These are phyloP conservation scores for Heliconius ethilla DNA, from an alignment of 2,888 invertebrate species.

Conservation along the genomic window DNA sequence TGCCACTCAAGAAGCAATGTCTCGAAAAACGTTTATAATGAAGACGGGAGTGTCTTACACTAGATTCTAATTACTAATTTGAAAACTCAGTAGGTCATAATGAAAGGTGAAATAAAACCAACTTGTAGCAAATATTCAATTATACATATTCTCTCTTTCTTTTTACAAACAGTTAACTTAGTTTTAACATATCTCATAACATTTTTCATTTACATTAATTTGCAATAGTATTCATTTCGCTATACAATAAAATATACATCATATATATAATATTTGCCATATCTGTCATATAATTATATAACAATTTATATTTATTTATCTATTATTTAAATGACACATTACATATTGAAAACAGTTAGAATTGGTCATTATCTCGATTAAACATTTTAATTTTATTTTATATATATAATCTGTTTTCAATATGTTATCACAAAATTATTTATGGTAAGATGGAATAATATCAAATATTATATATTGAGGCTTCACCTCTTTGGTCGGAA, in stretches of 20 bases:
- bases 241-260: slow-evolving; percentile 80
- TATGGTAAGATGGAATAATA: slow-evolving; percentile 49
- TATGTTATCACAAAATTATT: slow-evolving; percentile 49
- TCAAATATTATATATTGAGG: slow-evolving; percentile 47
- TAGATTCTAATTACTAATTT: neutral
- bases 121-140: slow-evolving; percentile 77
- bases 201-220: slow-evolving; percentile 79
- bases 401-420: slow-evolving; percentile 48
- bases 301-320: slow-evolving; percentile 70
- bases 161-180: slow-evolving; percentile 82
- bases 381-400: slow-evolving; percentile 24
- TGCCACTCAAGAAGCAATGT: neutral
- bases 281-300: slow-evolving; percentile 78
- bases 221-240: slow-evolving; percentile 78
- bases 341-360: slow-evolving; percentile 61
- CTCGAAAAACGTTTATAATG: neutral
- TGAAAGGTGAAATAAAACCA: slow-evolving; percentile 65
- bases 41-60: no score
- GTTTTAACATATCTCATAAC: slow-evolving; percentile 79
- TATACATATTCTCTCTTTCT: slow-evolving; percentile 79
- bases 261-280: slow-evolving; percentile 61
- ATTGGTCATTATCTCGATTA: slow-evolving; percentile 41
- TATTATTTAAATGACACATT: slow-evolving; percentile 78
- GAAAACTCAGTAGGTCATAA: neutral
- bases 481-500: slow-evolving; percentile 47